A percentile compares a stretch with the other conserved stretches of the same genome.
Conservation (phyloP, 2,113 vertebrate species). For the Monarcha castaneiventris region DNA sequence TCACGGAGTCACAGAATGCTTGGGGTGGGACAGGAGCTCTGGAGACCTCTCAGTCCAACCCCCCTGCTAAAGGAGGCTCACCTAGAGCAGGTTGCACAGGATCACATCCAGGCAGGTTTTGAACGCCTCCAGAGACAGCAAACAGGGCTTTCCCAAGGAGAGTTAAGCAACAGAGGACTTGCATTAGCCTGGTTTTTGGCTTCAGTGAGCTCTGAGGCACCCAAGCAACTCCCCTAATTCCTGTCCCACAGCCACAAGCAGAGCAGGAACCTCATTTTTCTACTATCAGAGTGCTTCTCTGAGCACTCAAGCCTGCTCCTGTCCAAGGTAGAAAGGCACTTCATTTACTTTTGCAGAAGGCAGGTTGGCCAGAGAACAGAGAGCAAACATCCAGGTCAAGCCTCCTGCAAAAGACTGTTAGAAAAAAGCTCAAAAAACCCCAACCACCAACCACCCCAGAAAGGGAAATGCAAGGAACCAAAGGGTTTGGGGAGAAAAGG, state of each 20-base stretch:
- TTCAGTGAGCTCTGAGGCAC: background rate
- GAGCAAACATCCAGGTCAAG: background rate
- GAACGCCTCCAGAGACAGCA: background rate
- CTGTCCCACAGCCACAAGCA: background rate
- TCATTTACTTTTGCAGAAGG: background rate
- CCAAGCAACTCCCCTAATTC: background rate
- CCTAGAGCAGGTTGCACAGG: background rate
- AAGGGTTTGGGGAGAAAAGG: background rate
- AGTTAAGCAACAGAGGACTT: background rate
- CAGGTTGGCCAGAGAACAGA: background rate
- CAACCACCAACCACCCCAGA: background rate
- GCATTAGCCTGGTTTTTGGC: background rate
- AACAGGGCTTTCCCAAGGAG: background rate
- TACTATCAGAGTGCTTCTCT: background rate
- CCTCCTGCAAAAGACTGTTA: background rate
- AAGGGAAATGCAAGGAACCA: background rate
- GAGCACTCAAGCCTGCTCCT: background rate
- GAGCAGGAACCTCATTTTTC: rapidly evolving
- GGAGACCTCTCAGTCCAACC: background rate
- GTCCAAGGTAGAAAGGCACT: background rate
- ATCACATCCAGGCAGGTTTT: background rate
- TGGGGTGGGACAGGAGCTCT: background rate
- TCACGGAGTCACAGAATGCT: background rate
- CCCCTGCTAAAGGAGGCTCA: background rate
- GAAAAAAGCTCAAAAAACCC: background rate